phyloP scores from a whole-genome alignment of 2,113 vertebrate species.

The Peromyscus californicus region DNA sequence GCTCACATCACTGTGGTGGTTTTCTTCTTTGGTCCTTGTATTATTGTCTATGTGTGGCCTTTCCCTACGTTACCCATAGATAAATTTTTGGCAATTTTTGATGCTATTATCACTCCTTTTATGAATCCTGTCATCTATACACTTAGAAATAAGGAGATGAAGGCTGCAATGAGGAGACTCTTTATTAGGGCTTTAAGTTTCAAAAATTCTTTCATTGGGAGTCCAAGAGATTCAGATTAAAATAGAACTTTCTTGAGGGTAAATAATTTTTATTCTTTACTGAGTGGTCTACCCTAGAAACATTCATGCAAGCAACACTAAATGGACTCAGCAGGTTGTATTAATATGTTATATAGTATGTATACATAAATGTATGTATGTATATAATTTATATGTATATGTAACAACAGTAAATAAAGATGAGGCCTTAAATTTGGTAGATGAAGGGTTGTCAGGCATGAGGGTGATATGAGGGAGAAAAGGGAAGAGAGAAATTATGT shows the following conservation, averaged over 20 bases:
- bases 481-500: not conserved
- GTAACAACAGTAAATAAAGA: not conserved
- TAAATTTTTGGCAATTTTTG: slow-evolving; percentile 78
- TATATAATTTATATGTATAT: not conserved
- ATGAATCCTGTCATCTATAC: slow-evolving; percentile 79
- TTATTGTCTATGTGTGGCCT: slow-evolving; percentile 79
- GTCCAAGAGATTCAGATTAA: slow-evolving; percentile 29
- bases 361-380: not conserved
- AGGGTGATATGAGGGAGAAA: not conserved
- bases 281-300: not conserved
- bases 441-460: not conserved
- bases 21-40: slow-evolving; percentile 77
- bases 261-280: not conserved
- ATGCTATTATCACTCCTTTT: slow-evolving; percentile 69
- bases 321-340: not conserved
- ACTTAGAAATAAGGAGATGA: slow-evolving; percentile 77
- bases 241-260: not conserved
- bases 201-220: not conserved
- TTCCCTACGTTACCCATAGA: slow-evolving; percentile 76
- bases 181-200: slow-evolving; percentile 49
- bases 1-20: slow-evolving; percentile 73
- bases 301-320: not conserved
- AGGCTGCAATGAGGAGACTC: slow-evolving; percentile 64
- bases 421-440: not conserved
- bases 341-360: not conserved